Evolutionary conservation across 2,888 invertebrate genomes (phyloP), one percentile per base, ranked within the genome.

Genomic region (Bellardia pandia): DNA sequence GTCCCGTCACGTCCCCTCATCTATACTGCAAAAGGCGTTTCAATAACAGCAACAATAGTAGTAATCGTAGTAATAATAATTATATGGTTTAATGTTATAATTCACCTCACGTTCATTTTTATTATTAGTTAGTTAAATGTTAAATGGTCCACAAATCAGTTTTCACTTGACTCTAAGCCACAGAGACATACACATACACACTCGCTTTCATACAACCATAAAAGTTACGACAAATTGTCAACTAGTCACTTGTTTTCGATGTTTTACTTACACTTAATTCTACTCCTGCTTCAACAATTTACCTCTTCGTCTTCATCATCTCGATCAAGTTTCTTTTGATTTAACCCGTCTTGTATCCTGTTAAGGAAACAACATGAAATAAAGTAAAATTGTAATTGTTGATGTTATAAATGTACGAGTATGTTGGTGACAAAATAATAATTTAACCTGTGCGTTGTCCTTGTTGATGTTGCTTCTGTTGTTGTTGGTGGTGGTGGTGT

Each of bases 381-480:
- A 42, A 71, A 76, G 37, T 77, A 3, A 42, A 60, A 58, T 75
- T 33, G 9, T 42, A 23, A 23, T 23, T 23, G 60, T 74, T 79
- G 37, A 69, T 66, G 71, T 71, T 86, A 78, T 86, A 76, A 74
- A 74, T 84, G 80, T 69, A 23, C 23, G 23, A 23, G 23, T 23
- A 60, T 77, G 84, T 77, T 77, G 80, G 84, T 77, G 84, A 81
- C 80, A 84, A 86, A 86, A 84, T 86, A 80, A 84, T 84, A 86
- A 81, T 86, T 86, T 84, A 81, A 86, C 77, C 84, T 86, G 84
- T 77, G 37, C 33, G 56, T 76, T 66, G 56, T 71, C 62, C 71
- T 64, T 53, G 11, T 77, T 30, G 14, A 77, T 33, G 77, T n/a
- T 68, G 51, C 16, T 60, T 48, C 13, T 78, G 23, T 64, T 78